Conservation (phyloP, 2,797 vertebrate species). For the Pteronotus mesoamericanus region DNA sequence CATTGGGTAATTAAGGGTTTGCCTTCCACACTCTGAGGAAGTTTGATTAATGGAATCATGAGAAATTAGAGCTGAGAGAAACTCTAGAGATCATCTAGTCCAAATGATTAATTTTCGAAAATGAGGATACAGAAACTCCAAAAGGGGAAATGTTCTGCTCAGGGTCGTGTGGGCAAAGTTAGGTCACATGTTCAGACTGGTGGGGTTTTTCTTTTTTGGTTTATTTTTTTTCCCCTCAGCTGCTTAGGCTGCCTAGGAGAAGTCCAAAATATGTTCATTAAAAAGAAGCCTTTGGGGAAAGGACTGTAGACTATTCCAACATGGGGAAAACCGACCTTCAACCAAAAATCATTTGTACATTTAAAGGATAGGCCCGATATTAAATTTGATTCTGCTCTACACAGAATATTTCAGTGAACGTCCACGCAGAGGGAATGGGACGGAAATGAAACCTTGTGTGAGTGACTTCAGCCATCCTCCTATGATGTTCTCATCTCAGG, state of each 20-base stretch:
- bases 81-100: neutral
- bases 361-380: neutral
- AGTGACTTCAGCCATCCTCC: neutral
- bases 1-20: slow-evolving; percentile 46
- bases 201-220: neutral
- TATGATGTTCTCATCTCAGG: neutral
- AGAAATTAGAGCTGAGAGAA: neutral
- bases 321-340: neutral
- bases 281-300: neutral
- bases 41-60: slow-evolving; percentile 46
- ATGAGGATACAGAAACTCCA: neutral
- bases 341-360: neutral
- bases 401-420: neutral
- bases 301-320: neutral
- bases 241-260: neutral
- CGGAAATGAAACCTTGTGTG: neutral
- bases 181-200: neutral
- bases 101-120: slow-evolving; percentile 20
- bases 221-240: neutral
- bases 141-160: neutral
- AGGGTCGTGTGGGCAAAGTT: neutral
- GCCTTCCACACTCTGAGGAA: neutral
- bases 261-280: neutral
- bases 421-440: neutral
- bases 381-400: neutral